phyloP scores from a whole-genome alignment of 1,140 invertebrate genomes.

The Drusus annulatus region DNA sequence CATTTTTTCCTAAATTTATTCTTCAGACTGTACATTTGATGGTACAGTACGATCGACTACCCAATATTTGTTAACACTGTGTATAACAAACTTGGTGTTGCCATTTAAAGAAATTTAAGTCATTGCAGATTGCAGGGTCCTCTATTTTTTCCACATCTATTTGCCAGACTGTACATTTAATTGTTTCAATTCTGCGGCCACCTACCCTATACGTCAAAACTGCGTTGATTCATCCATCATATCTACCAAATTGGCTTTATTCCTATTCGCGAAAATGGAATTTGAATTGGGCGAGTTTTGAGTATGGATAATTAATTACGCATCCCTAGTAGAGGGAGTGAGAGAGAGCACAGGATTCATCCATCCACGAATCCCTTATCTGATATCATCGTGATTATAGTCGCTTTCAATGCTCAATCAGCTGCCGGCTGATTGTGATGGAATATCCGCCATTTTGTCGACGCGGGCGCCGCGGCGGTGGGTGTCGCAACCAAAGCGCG shows the following conservation, averaged over 20 bases:
- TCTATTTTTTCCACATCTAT: too few species aligned
- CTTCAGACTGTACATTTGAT: too few species aligned
- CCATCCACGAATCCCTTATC: constrained; percentile 38
- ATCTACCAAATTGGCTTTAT: not conserved
- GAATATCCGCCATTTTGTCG: constrained; percentile 39
- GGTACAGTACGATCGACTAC: too few species aligned
- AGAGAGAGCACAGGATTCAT: not conserved
- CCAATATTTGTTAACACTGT: too few species aligned
- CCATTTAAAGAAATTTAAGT: too few species aligned
- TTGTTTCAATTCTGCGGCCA: not conserved
- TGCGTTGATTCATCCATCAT: constrained; percentile 11
- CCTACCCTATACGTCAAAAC: not conserved
- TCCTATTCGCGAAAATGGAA: constrained; percentile 3
- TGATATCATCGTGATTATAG: constrained; percentile 18
- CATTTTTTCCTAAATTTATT: too few species aligned
- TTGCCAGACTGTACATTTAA: too few species aligned
- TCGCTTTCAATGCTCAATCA: constrained; percentile 34
- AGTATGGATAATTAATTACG: constrained; percentile 20
- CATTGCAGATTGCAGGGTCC: too few species aligned
- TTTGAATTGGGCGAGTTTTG: constrained; percentile 9
- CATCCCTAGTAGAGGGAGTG: not conserved
- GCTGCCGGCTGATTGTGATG: constrained; percentile 34
- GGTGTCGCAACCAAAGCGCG: not conserved
- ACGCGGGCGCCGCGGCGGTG: not conserved
- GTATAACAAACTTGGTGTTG: too few species aligned